Evolutionary conservation across 2,888 invertebrate species (phyloP).

Genomic region (Macrosoma leucophasiata): DNA sequence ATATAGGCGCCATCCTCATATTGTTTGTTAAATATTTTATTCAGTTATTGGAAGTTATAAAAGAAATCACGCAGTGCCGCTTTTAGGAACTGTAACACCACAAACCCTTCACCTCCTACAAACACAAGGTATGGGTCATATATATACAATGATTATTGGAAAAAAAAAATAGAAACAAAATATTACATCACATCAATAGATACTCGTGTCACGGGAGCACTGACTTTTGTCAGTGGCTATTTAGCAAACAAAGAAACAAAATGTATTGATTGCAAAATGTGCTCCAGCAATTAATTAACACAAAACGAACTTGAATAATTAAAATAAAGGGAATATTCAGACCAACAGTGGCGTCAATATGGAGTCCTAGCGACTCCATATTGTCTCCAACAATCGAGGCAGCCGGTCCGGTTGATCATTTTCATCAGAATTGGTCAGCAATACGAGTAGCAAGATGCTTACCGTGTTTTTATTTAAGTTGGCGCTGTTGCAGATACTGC

Average conservation of each 20-base stretch:
- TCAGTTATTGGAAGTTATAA: slow-evolving; percentile 21
- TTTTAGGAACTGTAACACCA: slow-evolving; percentile 17
- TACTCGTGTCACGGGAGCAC: slow-evolving; percentile 11
- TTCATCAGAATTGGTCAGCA: too few species aligned
- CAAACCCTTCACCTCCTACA: slow-evolving; percentile 11
- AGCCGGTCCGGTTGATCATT: too few species aligned
- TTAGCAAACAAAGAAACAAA: slow-evolving; percentile 16
- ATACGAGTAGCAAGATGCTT: too few species aligned
- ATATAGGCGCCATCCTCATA: slow-evolving; percentile 24
- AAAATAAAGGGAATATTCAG: slow-evolving; percentile 11
- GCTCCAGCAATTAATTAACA: too few species aligned
- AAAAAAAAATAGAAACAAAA: slow-evolving; percentile 8
- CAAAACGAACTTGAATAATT: slow-evolving; percentile 11
- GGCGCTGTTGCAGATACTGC: too few species aligned
- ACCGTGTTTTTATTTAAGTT: too few species aligned
- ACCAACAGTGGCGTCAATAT: slow-evolving; percentile 10
- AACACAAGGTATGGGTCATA: slow-evolving; percentile 14
- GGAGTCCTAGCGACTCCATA: slow-evolving; percentile 8
- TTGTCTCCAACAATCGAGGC: too few species aligned
- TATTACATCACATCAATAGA: slow-evolving; percentile 19
- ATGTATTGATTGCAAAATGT: too few species aligned
- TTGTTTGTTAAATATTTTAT: slow-evolving; percentile 26
- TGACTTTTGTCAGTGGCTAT: slow-evolving; percentile 22
- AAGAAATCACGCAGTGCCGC: slow-evolving; percentile 10
- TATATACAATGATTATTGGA: too few species aligned